A percentile compares a stretch with the other conserved stretches of the same genome.
Conservation (phyloP, 1,140 invertebrate genomes). For the Tachypleus tridentatus region DNA sequence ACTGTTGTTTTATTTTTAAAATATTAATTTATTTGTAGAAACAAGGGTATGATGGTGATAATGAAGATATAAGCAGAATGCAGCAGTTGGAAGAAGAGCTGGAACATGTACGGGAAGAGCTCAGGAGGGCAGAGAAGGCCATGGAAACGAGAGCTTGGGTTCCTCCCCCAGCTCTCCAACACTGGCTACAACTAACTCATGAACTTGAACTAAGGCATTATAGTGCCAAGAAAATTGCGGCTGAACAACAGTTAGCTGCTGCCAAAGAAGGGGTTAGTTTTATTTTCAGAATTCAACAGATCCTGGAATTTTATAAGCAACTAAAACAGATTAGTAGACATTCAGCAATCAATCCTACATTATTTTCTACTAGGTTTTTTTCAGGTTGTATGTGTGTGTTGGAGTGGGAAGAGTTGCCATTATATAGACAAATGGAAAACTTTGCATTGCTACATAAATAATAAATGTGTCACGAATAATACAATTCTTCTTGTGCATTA, state of each 20-base stretch:
- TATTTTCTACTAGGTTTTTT: too few relatives aligned
- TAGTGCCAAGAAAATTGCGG: constrained; percentile 66
- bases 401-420: background rate
- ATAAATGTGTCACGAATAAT: too few relatives aligned
- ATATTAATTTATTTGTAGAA: too few relatives aligned
- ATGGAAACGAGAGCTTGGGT: constrained; percentile 75
- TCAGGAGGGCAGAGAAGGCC: constrained; percentile 74
- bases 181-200: constrained; percentile 87
- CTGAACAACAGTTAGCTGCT: constrained; percentile 71
- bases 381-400: background rate
- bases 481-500: too few relatives aligned
- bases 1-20: too few relatives aligned
- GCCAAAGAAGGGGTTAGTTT: constrained; percentile 51
- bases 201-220: constrained; percentile 84
- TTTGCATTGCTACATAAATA: too few relatives aligned
- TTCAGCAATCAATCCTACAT: too few relatives aligned
- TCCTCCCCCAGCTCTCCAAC: constrained; percentile 71
- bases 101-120: constrained; percentile 40
- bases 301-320: background rate
- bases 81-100: constrained; percentile 21
- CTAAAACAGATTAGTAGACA: too few relatives aligned
- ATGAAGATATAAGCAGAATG: background rate
- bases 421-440: too few relatives aligned
- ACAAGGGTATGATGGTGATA: too few relatives aligned
- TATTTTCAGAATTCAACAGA: background rate